Evolutionary conservation across 1,140 invertebrate species (phyloP).

Genomic region (Drosophila bocki): DNA sequence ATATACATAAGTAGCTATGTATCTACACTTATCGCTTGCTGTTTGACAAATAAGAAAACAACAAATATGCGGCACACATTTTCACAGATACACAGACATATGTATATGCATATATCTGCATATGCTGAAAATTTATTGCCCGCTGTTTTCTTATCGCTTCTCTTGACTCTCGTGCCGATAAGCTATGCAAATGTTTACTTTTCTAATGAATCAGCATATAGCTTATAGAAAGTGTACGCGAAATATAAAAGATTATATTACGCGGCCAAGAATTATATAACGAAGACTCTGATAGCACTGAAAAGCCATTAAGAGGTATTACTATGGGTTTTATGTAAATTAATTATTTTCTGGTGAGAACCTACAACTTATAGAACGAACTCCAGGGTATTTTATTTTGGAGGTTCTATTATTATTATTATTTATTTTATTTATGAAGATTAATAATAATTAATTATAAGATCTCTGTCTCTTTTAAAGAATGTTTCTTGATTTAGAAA

Average conservation of each 20-base stretch:
- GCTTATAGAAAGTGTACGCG: neutral
- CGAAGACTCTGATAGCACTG: no score
- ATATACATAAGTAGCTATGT: constrained; percentile 2
- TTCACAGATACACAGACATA: neutral
- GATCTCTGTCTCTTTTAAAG: neutral
- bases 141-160: constrained; percentile 16
- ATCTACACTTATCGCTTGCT: constrained; percentile 21
- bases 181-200: constrained; percentile 28
- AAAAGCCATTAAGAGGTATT: neutral
- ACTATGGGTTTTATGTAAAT: neutral
- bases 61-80: constrained; percentile 22
- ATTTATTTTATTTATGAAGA: no score
- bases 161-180: constrained; percentile 8
- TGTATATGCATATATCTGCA: constrained; percentile 5
- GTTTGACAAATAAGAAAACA: constrained; percentile 13
- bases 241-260: neutral
- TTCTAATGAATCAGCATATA: constrained; percentile 12
- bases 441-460: neutral
- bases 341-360: neutral
- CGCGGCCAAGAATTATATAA: neutral
- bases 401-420: neutral
- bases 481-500: neutral
- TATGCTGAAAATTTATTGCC: constrained; percentile 10
- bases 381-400: neutral
- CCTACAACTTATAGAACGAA: neutral